Conservation (phyloP, 2,888 invertebrate genomes). For the Coremacera marginata region DNA sequence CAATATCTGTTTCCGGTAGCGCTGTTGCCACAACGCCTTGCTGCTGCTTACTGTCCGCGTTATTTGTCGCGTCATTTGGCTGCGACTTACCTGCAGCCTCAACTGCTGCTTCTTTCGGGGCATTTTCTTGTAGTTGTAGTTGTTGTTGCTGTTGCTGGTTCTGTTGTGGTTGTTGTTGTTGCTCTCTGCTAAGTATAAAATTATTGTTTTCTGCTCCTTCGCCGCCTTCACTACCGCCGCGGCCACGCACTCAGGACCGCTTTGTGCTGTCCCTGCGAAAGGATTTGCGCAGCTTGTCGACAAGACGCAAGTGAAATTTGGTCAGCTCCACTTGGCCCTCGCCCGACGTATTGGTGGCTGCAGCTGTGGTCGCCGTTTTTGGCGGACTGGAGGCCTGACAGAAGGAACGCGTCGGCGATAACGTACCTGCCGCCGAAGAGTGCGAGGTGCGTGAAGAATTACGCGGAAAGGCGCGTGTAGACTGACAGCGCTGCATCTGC, state of each 20-base stretch:
- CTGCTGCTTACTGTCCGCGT: constrained; percentile 28
- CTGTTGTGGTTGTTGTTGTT: constrained; percentile 39
- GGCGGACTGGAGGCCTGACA: constrained; percentile 65
- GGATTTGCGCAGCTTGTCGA: constrained; percentile 79
- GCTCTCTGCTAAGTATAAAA: constrained; percentile 40
- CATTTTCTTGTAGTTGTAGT: constrained; percentile 37
- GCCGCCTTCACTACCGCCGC: constrained; percentile 46
- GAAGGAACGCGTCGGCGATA: constrained; percentile 76
- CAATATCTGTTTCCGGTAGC: constrained; percentile 15
- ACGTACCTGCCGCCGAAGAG: constrained; percentile 70
- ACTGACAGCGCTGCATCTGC: constrained; percentile 68
- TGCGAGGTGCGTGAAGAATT: constrained; percentile 75
- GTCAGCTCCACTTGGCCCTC: constrained; percentile 74
- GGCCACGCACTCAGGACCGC: constrained; percentile 62
- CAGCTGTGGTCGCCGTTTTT: constrained; percentile 50
- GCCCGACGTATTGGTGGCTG: constrained; percentile 44
- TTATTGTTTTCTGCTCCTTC: constrained; percentile 47
- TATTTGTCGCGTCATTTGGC: neutral
- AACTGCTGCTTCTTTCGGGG: constrained; percentile 24
- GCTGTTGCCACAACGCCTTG: constrained; percentile 41
- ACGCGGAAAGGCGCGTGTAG: constrained; percentile 74
- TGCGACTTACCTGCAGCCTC: neutral
- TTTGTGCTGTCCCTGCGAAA: constrained; percentile 71
- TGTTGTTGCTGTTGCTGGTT: constrained; percentile 37
- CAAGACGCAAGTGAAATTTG: constrained; percentile 80